Percentiles rank a stretch among this genome's conserved stretches.
These are phyloP conservation scores for Orientallactaga bullata DNA, from an alignment of 2,113 vertebrate species.

Conservation along the genomic window DNA sequence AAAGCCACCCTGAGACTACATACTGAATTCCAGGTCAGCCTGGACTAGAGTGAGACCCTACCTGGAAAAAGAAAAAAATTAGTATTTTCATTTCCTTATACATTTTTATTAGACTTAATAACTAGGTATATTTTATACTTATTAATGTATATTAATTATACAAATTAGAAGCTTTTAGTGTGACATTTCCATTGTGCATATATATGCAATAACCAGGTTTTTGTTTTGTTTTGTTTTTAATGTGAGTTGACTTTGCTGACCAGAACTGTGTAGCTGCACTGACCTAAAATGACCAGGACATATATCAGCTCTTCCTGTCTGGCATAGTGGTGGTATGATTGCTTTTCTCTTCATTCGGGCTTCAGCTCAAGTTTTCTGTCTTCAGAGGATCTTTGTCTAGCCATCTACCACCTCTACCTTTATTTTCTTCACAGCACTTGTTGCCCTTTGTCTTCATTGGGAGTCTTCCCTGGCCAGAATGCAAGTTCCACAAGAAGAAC, in stretches of 20 bases:
- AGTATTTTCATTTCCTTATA: background rate
- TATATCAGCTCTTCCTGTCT: background rate
- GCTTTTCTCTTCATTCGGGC: slow-evolving; percentile 7
- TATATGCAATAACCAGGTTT: background rate
- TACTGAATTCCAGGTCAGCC: no score
- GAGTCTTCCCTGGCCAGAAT: background rate
- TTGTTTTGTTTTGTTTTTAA: background rate
- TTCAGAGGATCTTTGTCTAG: background rate
- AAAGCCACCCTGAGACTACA: no score
- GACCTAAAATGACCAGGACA: background rate
- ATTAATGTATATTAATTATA: background rate
- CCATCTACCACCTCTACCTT: background rate
- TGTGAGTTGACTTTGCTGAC: background rate
- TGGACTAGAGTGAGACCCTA: no score
- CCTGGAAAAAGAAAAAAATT: background rate
- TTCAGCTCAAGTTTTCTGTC: background rate
- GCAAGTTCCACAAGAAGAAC: background rate
- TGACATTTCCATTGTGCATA: background rate
- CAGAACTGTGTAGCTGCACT: background rate
- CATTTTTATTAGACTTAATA: slow-evolving; percentile 31
- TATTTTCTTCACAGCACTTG: background rate
- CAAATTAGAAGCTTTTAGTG: background rate
- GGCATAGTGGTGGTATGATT: background rate
- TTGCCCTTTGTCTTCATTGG: background rate
- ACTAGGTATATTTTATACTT: background rate